Conservation (phyloP, 2,113 vertebrate species). For the Oryzias woworae region DNA sequence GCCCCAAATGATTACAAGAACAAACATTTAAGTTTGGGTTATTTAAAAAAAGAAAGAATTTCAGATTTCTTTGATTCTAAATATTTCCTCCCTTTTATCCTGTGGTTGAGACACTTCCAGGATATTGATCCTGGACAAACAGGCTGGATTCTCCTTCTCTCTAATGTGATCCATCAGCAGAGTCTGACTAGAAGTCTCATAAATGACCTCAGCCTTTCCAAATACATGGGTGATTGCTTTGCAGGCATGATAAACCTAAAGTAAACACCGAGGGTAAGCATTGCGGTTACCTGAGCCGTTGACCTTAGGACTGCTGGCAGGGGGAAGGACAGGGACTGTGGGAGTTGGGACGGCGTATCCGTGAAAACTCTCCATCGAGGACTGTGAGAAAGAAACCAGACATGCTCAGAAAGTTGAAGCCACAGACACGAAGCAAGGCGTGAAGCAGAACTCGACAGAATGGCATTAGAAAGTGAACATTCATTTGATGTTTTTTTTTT, state of each 20-base stretch:
- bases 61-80: conserved; percentile 44
- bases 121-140: conserved; percentile 51
- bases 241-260: conserved; percentile 13
- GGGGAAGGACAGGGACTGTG: conserved; percentile 70
- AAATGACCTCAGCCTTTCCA: background rate
- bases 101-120: conserved; percentile 18
- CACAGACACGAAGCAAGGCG: conserved; percentile 16
- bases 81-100: conserved; percentile 15
- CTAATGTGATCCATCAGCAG: conserved; percentile 30
- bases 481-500: background rate
- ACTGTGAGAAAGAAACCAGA: conserved; percentile 42
- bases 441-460: conserved; percentile 2
- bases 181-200: conserved; percentile 14
- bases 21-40: conserved; percentile 1
- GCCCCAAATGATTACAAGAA: background rate
- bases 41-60: conserved; percentile 1
- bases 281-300: conserved; percentile 67
- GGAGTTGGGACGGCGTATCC: conserved; percentile 78
- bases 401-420: conserved; percentile 18
- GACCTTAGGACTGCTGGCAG: conserved; percentile 48
- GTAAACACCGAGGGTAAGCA: conserved; percentile 12
- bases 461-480: too few species aligned
- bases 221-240: conserved; percentile 15
- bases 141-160: conserved; percentile 27
- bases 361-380: conserved; percentile 63